phyloP scores from a whole-genome alignment of 2,888 invertebrate species.

The Notodonta ziczac region DNA sequence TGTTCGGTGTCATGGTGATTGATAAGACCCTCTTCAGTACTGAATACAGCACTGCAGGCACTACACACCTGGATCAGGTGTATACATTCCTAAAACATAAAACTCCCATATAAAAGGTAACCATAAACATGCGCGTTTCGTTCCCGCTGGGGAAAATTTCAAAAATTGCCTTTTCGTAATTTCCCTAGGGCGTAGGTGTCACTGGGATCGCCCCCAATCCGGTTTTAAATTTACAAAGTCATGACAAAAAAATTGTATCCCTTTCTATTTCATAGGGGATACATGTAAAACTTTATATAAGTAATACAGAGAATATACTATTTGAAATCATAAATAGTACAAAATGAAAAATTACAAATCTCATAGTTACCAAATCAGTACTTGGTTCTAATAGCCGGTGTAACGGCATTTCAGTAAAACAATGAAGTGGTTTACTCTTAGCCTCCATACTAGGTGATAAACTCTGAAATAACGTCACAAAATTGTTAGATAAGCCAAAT shows the following conservation, averaged over 20 bases:
- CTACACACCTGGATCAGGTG: slow-evolving; percentile 57
- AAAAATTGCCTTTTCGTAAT: too few relatives aligned
- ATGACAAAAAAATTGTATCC: too few relatives aligned
- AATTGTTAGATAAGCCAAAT: too few relatives aligned
- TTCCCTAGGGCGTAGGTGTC: too few relatives aligned
- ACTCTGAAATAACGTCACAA: slow-evolving; percentile 22
- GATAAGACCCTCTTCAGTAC: slow-evolving; percentile 60
- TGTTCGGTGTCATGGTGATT: slow-evolving; percentile 71
- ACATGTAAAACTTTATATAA: background rate
- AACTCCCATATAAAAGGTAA: background rate
- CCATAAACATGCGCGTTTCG: background rate
- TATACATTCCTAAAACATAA: slow-evolving; percentile 45
- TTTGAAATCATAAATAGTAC: background rate
- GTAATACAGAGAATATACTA: too few relatives aligned
- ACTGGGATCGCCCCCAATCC: too few relatives aligned
- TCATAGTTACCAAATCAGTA: slow-evolving; percentile 47
- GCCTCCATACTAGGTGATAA: slow-evolving; percentile 18
- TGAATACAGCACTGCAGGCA: slow-evolving; percentile 63
- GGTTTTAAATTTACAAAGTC: too few relatives aligned
- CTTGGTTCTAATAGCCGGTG: slow-evolving; percentile 56
- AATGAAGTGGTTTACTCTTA: slow-evolving; percentile 34
- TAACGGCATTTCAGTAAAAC: slow-evolving; percentile 53
- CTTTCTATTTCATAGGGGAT: too few relatives aligned
- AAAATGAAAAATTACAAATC: background rate
- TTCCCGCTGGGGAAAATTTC: too few relatives aligned